Conservation (phyloP, 2,113 vertebrate species). For the Aegithalos caudatus region DNA sequence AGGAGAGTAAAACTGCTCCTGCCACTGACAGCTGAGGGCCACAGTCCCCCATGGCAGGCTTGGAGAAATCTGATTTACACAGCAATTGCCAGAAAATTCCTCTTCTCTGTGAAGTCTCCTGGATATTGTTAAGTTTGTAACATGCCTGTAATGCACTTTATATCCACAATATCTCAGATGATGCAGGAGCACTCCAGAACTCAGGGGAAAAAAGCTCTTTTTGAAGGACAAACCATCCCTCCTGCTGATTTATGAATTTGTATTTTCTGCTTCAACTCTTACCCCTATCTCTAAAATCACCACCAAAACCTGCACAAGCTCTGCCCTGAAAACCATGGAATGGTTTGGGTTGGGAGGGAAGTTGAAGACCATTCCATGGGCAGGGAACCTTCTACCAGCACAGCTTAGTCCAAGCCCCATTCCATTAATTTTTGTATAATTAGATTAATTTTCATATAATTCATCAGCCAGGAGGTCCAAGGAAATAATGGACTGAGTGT, state of each 20-base stretch:
- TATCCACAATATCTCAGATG: not conserved
- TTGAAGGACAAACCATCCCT: not conserved
- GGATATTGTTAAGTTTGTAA: not conserved
- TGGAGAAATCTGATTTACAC: not conserved
- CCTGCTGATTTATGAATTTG: not conserved
- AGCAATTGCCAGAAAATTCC: not conserved
- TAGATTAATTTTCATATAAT: not conserved
- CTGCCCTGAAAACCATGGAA: not conserved
- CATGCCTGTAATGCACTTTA: not conserved
- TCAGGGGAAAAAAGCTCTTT: not conserved
- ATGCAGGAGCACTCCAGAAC: not conserved
- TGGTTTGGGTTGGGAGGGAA: not conserved
- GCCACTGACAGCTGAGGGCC: not conserved
- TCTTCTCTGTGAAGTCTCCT: not conserved
- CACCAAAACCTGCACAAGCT: not conserved
- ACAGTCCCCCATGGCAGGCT: not conserved
- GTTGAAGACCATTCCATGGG: not conserved
- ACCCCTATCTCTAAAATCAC: not conserved
- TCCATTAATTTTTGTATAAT: not conserved
- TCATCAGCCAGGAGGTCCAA: not conserved
- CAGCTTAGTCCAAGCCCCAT: not conserved
- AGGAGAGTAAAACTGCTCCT: not conserved
- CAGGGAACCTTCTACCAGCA: not conserved
- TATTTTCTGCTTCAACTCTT: not conserved
- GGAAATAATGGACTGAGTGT: not conserved